A percentile compares a stretch with the other conserved stretches of the same genome.
Conservation (phyloP, 2,113 vertebrate species). For the Chloropsis cyanopogon region DNA sequence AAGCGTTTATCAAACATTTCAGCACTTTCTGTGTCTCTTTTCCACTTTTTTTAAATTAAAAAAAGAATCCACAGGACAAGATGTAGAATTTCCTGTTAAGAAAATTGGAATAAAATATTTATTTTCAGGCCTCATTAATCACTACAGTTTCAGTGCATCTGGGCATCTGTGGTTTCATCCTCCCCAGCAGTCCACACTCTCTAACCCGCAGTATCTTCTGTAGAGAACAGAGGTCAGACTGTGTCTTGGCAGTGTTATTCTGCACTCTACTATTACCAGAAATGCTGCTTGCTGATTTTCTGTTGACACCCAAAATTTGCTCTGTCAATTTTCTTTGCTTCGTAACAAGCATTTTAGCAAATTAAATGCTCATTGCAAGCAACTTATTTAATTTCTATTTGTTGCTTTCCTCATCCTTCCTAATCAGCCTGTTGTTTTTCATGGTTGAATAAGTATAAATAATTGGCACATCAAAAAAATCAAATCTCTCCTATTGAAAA, state of each 20-base stretch:
- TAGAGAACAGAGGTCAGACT: neutral
- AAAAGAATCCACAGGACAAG: neutral
- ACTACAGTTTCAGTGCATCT: neutral
- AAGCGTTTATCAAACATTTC: neutral
- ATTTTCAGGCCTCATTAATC: neutral
- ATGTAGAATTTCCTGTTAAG: neutral
- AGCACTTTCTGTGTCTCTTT: neutral
- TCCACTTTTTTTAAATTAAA: neutral
- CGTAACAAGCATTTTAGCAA: neutral
- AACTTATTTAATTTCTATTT: neutral
- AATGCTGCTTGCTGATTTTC: neutral
- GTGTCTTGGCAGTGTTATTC: neutral
- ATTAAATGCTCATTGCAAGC: neutral
- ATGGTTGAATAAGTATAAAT: neutral
- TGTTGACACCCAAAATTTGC: neutral
- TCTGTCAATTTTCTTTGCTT: neutral
- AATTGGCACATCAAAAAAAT: neutral
- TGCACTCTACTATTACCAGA: neutral
- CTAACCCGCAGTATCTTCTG: neutral
- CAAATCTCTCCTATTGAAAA: neutral
- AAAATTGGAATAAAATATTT: neutral
- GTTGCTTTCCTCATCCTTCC: neutral
- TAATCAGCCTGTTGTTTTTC: neutral
- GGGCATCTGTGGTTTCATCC: conserved; percentile 14
- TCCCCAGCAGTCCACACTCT: neutral